These are phyloP conservation scores for Glyptemys insculpta DNA, from an alignment of 2,797 vertebrate species.

Conservation along the genomic window DNA sequence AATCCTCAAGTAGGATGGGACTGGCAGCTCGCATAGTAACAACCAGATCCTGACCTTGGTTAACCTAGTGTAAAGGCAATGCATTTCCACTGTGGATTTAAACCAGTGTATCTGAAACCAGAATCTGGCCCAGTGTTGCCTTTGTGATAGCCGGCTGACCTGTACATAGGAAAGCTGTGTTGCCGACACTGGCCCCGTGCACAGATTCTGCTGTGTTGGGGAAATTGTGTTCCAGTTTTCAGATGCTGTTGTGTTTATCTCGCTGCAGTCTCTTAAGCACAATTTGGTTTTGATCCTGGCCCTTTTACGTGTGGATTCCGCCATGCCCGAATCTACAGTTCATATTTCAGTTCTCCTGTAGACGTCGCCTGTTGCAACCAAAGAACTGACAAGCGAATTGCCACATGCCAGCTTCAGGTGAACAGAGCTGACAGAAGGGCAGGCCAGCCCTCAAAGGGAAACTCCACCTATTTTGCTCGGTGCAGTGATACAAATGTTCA, in stretches of 20 bases:
- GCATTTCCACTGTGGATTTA: not conserved
- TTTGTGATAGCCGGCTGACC: not conserved
- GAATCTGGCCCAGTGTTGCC: not conserved
- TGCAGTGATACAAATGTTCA: not conserved
- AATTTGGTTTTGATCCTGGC: conserved; percentile 54
- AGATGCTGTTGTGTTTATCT: conserved; percentile 60
- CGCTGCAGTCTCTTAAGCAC: not conserved
- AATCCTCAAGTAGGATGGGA: not conserved
- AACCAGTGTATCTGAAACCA: not conserved
- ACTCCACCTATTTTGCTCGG: not conserved
- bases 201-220: conserved; percentile 37
- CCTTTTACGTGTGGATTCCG: conserved; percentile 20
- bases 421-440: conserved; percentile 15
- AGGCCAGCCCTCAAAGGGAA: conserved; percentile 13
- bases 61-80: not conserved
- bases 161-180: not conserved
- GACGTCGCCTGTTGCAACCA: conserved; percentile 59
- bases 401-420: not conserved
- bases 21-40: not conserved
- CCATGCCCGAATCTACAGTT: conserved; percentile 41
- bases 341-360: conserved; percentile 44
- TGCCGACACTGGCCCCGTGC: not conserved
- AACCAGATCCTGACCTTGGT: not conserved
- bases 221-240: conserved; percentile 35
- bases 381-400: conserved; percentile 51